A percentile compares a stretch with the other conserved stretches of the same genome.
Evolutionary conservation across 2,113 vertebrate genomes (phyloP).

Genomic region (Aldabrachelys gigantea): DNA sequence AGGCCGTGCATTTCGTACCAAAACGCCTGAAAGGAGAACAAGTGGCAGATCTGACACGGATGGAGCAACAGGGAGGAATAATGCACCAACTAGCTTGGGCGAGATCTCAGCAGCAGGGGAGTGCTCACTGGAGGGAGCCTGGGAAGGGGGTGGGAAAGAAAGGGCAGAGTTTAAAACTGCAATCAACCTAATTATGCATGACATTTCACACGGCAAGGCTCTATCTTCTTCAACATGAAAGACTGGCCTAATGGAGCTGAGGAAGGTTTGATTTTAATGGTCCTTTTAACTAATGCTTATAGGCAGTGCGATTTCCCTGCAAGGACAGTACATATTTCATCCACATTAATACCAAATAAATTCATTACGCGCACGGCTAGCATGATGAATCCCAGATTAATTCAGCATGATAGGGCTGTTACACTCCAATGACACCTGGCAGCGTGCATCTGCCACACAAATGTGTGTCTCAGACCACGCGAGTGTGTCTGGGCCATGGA

Average conservation of each 20-base stretch:
- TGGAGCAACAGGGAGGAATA: not conserved
- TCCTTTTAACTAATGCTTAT: conserved; percentile 84
- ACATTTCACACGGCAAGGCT: conserved; percentile 80
- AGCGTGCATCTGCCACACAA: not conserved
- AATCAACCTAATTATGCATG: conserved; percentile 79
- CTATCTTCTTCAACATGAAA: conserved; percentile 80
- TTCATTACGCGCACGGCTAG: conserved; percentile 77
- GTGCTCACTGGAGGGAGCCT: not conserved
- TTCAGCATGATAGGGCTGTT: conserved; percentile 76
- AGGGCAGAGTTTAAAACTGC: conserved; percentile 80
- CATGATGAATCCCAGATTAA: conserved; percentile 82
- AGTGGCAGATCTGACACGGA: not conserved
- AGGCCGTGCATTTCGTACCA: conserved; percentile 98
- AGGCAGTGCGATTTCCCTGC: conserved; percentile 79
- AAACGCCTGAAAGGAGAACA: conserved; percentile 86
- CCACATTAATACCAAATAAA: conserved; percentile 84
- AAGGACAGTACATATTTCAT: conserved; percentile 85
- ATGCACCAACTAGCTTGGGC: not conserved
- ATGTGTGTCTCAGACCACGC: not conserved
- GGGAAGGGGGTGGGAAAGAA: not conserved
- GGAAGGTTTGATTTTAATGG: conserved; percentile 83
- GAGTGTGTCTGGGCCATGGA: not conserved
- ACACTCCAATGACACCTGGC: conserved; percentile 47
- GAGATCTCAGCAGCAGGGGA: not conserved
- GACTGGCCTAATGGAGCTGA: conserved; percentile 79